Base-by-base conservation (phyloP, 2,113 vertebrate genomes). In the Oxyura jamaicensis region DNA sequence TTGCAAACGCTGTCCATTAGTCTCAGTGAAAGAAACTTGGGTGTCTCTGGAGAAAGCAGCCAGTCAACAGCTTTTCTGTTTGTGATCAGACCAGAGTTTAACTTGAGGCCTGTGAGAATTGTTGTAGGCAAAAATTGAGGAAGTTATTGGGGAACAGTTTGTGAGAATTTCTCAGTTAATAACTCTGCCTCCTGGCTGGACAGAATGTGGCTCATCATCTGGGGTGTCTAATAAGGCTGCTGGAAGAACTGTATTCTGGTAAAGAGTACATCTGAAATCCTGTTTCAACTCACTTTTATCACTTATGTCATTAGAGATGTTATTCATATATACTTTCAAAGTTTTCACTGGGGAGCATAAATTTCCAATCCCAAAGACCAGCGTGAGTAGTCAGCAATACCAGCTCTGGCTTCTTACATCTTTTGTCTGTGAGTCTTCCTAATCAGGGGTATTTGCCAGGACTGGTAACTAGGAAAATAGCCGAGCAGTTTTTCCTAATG, bases 371-470 rank as follows among this genome's bases (percentile, higher is more conserved):
- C 75, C 18, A 14, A 82, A 41, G 59, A 87, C n/a, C 55, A 92
- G 41, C 74, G 46, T 26, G 77, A 76, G 53, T 59, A 91, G 60
- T 88, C 69, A 93, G 59, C 56, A 87, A 79, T 86, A 55, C 65
- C 21, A 31, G 91, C 39, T 86, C 46, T 13, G 29, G 52, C 78
- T 90, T 96, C 71, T 96, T 50, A 25, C 14, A 31, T 77, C 29
- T 92, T 93, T 84, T 94, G 41, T 81, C 25, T 72, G 71, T 78
- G 82, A 83, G 55, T 7, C 52, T 96, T 95, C 48, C 56, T 90
- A 94, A 86, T 95, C 93, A 94, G 67, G 48, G 36, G 14, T 36
- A 46, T 42, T 79, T 68, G 56, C 60, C 42, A 26, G 63, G 53
- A 15, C 87, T 93, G 31, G 29, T 41, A 92, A 69, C 62, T 78